Conservation (phyloP, 2,113 vertebrate genomes). For the Helogale parvula region DNA sequence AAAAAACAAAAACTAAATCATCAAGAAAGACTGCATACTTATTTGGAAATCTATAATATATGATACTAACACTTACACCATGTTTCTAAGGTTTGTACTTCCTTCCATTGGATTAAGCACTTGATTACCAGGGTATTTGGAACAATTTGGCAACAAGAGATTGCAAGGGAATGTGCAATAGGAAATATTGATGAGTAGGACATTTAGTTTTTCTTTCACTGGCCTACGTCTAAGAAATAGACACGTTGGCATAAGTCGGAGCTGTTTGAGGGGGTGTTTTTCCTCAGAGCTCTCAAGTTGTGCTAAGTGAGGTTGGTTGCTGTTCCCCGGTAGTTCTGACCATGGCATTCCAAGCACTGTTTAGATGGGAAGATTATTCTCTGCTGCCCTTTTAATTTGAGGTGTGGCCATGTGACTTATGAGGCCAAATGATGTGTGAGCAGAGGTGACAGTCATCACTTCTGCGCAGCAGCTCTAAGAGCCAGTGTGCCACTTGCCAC, state of each 20-base stretch:
- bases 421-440: background rate
- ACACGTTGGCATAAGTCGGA: background rate
- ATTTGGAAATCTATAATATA: background rate
- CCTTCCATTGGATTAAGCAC: background rate
- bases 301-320: background rate
- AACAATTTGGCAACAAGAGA: background rate
- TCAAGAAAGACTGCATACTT: background rate
- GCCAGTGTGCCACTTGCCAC: too few relatives aligned
- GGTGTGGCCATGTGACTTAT: background rate
- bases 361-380: background rate
- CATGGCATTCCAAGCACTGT: background rate
- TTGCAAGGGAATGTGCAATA: background rate
- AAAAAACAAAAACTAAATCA: background rate
- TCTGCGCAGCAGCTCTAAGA: background rate
- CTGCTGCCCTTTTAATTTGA: background rate
- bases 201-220: background rate
- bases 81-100: background rate
- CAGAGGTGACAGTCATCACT: background rate
- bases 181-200: background rate
- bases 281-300: background rate
- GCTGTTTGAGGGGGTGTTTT: background rate
- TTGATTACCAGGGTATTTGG: background rate
- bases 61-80: background rate
- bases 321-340: background rate
- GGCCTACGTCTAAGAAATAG: background rate